These are phyloP conservation scores for Sylvilagus floridanus DNA, from an alignment of 2,797 vertebrate species.

Conservation along the genomic window DNA sequence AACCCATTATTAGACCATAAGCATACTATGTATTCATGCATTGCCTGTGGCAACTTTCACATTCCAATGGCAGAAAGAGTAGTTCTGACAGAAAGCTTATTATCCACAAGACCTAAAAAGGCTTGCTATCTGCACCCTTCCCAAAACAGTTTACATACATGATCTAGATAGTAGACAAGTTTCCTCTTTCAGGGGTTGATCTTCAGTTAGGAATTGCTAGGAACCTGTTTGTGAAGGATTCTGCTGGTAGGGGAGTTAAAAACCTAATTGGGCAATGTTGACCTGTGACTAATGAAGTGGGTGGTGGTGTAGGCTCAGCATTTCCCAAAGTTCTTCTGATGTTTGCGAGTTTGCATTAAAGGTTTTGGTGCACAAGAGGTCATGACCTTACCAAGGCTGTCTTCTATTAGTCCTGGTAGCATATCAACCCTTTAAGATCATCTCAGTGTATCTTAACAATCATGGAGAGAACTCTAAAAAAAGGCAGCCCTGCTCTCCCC, in stretches of 20 bases:
- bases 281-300: background rate
- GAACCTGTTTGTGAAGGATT: background rate
- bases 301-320: background rate
- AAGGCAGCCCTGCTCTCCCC: background rate
- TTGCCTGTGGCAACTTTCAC: background rate
- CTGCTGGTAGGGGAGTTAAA: background rate
- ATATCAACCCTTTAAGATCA: background rate
- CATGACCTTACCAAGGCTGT: background rate
- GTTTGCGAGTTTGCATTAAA: background rate
- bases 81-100: background rate
- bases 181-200: background rate
- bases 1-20: conserved; percentile 16
- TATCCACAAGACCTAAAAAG: background rate
- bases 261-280: background rate
- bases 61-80: background rate
- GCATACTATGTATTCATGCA: background rate
- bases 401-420: background rate
- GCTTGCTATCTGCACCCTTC: background rate
- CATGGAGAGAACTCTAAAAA: background rate
- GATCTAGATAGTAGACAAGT: background rate
- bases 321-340: conserved; percentile 11
- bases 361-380: background rate
- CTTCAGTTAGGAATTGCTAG: background rate
- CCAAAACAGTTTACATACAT: background rate
- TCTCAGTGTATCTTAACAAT: background rate